Evolutionary conservation across 1,140 invertebrate species (phyloP).

Genomic region (Drosophila neocordata): DNA sequence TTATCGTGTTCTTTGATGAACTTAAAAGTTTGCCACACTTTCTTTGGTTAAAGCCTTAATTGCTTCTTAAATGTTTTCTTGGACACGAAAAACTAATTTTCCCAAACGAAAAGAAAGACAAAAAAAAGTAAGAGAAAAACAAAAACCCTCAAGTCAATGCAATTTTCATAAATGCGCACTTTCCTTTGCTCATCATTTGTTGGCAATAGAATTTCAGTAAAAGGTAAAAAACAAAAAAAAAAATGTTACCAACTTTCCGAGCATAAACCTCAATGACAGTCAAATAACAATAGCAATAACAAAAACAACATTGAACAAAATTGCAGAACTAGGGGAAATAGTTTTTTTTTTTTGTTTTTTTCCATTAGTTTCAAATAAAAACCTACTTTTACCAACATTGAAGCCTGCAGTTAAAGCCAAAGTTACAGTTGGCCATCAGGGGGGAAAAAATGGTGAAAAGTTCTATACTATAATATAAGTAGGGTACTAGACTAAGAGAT

Average conservation of each 20-base stretch:
- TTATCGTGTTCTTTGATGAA: slow-evolving; percentile 33
- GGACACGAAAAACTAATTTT: slow-evolving; percentile 55
- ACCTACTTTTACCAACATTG: slow-evolving; percentile 67
- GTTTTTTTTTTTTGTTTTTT: slow-evolving; percentile 67
- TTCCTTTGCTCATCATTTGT: slow-evolving; percentile 62
- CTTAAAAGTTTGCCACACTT: slow-evolving; percentile 47
- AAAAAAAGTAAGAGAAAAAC: background rate
- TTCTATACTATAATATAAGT: background rate
- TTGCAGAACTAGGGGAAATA: slow-evolving; percentile 41
- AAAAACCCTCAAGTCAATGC: slow-evolving; percentile 37
- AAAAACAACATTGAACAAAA: slow-evolving; percentile 22
- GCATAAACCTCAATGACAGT: slow-evolving; percentile 55
- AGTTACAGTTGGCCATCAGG: background rate
- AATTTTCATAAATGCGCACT: slow-evolving; percentile 71
- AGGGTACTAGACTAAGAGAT: background rate
- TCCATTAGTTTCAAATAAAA: slow-evolving; percentile 72
- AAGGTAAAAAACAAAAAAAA: slow-evolving; percentile 34
- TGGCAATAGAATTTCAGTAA: slow-evolving; percentile 43
- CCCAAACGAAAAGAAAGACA: slow-evolving; percentile 7
- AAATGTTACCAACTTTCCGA: slow-evolving; percentile 37
- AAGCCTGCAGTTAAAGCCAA: slow-evolving; percentile 41
- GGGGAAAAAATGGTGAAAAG: background rate
- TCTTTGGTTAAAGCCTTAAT: slow-evolving; percentile 55
- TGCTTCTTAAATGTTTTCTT: slow-evolving; percentile 36
- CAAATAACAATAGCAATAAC: slow-evolving; percentile 23